These are phyloP conservation scores for Zoanthus gigantus DNA, from an alignment of 92 coral and sea anemone species.

Conservation along the genomic window DNA sequence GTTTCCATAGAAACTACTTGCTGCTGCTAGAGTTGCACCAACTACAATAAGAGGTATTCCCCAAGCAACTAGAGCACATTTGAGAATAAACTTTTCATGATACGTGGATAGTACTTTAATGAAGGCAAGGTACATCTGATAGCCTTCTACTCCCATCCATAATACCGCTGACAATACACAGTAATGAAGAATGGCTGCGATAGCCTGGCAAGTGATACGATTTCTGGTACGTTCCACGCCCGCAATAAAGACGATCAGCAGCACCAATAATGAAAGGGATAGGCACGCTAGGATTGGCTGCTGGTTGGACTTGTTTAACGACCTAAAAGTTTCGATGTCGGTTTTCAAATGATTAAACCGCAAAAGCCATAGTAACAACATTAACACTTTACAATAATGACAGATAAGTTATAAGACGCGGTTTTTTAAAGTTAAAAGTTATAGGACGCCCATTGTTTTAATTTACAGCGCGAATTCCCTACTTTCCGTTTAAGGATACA, in stretches of 20 bases:
- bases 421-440: too few relatives aligned
- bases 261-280: slow-evolving; percentile 81
- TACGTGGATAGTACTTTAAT: slow-evolving; percentile 90
- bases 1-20: slow-evolving; percentile 72
- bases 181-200: slow-evolving; percentile 85
- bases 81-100: slow-evolving; percentile 82
- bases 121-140: slow-evolving; percentile 89
- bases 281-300: slow-evolving; percentile 90
- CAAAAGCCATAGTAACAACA: too few relatives aligned
- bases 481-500: too few relatives aligned
- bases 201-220: slow-evolving; percentile 69
- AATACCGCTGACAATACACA: slow-evolving; percentile 76
- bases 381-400: too few relatives aligned
- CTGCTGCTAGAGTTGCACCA: slow-evolving; percentile 65
- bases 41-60: slow-evolving; percentile 86
- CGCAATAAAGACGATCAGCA: slow-evolving; percentile 85
- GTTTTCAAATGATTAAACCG: too few relatives aligned
- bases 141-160: slow-evolving; percentile 99
- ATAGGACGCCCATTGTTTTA: too few relatives aligned
- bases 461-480: too few relatives aligned
- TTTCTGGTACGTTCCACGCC: slow-evolving; percentile 70
- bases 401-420: too few relatives aligned
- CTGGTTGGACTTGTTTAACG: slow-evolving; percentile 86
- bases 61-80: slow-evolving; percentile 89
- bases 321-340: slow-evolving; percentile 40